Conservation (phyloP, 2,113 vertebrate species). For the Mastomys coucha region DNA sequence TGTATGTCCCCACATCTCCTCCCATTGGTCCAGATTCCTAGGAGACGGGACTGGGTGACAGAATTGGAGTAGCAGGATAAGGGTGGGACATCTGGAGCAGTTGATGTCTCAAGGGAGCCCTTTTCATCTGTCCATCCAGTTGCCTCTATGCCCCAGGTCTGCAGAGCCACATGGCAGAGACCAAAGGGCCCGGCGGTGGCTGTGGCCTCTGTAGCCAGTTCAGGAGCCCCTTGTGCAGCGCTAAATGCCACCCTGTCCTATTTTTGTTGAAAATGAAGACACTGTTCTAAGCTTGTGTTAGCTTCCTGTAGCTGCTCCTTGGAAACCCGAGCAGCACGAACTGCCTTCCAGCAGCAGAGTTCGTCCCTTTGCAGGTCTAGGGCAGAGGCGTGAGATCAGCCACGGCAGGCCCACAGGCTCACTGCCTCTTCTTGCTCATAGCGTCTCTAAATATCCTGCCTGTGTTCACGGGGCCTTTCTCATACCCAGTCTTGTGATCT, state of each 20-base stretch:
- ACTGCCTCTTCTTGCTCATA: neutral
- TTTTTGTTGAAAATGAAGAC: neutral
- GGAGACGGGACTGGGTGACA: neutral
- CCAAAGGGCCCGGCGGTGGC: neutral
- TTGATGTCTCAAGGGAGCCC: neutral
- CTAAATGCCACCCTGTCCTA: neutral
- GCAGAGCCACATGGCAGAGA: neutral
- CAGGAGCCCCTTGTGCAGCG: too few species aligned
- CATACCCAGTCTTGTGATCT: neutral
- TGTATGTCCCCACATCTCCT: neutral
- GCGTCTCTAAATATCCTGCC: neutral
- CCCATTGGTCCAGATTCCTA: neutral
- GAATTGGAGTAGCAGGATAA: too few species aligned
- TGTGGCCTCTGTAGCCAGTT: neutral
- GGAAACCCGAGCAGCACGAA: neutral
- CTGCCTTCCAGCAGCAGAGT: neutral
- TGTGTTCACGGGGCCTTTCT: neutral
- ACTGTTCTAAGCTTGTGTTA: neutral
- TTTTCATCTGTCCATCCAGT: neutral
- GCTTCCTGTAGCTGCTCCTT: neutral
- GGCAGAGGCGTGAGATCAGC: rapidly evolving
- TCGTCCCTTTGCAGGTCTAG: neutral
- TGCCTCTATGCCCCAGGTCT: neutral
- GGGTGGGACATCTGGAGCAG: neutral
- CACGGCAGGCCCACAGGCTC: neutral